Evolutionary conservation across 2,113 vertebrate genomes (phyloP).

Genomic region (Emberiza fucata): DNA sequence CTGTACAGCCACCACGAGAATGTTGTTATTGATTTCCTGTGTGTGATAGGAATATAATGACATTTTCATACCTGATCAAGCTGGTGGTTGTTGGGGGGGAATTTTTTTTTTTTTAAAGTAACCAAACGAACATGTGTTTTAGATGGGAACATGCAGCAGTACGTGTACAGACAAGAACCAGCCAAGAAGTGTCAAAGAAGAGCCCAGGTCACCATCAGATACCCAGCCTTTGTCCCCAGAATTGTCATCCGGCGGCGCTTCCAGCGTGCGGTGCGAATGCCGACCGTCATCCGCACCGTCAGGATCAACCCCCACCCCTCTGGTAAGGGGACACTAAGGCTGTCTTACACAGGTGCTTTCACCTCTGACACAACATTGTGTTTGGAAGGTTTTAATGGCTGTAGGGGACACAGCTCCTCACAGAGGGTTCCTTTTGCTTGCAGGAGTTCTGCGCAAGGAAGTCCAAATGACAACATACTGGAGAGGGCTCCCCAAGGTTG

Average conservation of each 20-base stretch:
- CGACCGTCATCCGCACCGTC: constrained; percentile 32
- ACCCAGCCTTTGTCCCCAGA: constrained; percentile 44
- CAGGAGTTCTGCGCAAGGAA: constrained; percentile 75
- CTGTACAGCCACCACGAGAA: background rate
- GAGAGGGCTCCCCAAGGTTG: constrained; percentile 82
- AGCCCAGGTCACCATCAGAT: constrained; percentile 35
- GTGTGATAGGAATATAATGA: rapidly evolving
- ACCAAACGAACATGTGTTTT: background rate
- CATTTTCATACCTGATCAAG: background rate
- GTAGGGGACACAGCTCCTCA: background rate
- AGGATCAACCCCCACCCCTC: constrained; percentile 38
- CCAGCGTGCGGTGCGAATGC: constrained; percentile 40
- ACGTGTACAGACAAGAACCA: constrained; percentile 82
- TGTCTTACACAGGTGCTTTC: background rate
- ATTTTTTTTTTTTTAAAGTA: background rate
- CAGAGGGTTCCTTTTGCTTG: background rate
- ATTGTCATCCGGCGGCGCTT: constrained; percentile 65
- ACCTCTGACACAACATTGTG: background rate
- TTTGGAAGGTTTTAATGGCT: background rate
- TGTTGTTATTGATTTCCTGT: background rate
- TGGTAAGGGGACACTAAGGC: background rate
- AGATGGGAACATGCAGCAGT: constrained; percentile 90
- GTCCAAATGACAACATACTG: constrained; percentile 75
- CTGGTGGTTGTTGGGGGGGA: background rate
- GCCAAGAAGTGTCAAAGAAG: constrained; percentile 73